Base-by-base conservation (phyloP, 2,113 vertebrate species). In the Galemys pyrenaicus region DNA sequence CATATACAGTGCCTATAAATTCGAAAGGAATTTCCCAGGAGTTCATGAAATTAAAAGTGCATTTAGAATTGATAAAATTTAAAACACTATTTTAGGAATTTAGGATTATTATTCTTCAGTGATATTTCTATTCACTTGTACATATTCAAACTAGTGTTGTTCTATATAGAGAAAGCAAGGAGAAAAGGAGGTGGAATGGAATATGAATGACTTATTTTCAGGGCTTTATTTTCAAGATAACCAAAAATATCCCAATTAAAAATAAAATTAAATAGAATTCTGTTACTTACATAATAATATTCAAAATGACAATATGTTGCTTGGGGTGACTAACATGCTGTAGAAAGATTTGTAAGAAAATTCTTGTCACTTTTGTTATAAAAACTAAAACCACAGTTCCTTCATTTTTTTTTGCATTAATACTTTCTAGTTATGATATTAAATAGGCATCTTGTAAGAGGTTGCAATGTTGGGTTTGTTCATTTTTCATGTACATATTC, bases 11-110 rank as follows among this genome's bases (percentile, higher is more conserved):
- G 54, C 26, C 39, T 51, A 88, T 84, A 81, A 94, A 94, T 91
- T 78, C 44, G 74, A 58, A 92, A 94, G 37, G 30, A 86, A 91
- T 94, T 92, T 95, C 35, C 24, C 26, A 68, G 46, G 49, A 39
- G 35, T 83, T 91, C 32, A 83, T 93, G 84, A 93, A 93, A 91
- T 83, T 92, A 51, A 79, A 94, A 78, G 26, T 89, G 41, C 13
- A 58, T 32, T 11, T 94, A 88, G 16, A 88, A 93, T 77, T 95
- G 46, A 8, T 77, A 84, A 51, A 89, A 87, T 81, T 85, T 75
- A 64, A 6, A 89, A 71, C 6, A 84, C 10, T 58, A 30, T 64
- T 95, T 85, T 83, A 87, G 24, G 39, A 75, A 51, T 24, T 9
- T 64, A 73, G 1, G 8, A 65, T 79, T 70, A 68, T 79, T 77